Evolutionary conservation across 1,140 invertebrate species (phyloP).

Genomic region (Frieseomelitta varia): DNA sequence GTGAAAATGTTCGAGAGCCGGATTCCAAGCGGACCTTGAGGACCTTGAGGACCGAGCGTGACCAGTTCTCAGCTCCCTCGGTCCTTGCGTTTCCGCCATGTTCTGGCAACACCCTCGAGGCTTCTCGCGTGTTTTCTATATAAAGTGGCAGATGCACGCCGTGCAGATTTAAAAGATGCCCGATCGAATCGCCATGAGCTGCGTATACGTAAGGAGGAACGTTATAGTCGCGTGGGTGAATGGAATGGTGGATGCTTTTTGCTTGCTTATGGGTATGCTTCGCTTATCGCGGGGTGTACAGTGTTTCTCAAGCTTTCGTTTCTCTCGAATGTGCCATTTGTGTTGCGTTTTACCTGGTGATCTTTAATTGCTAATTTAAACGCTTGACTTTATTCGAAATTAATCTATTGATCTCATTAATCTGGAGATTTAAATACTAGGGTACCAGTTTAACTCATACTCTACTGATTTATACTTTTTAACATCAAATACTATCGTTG

Average conservation of each 20-base stretch:
- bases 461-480: no score
- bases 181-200: constrained; percentile 63
- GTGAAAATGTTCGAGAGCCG: constrained; percentile 46
- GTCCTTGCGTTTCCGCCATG: background rate
- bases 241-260: background rate
- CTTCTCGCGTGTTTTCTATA: constrained; percentile 68
- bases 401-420: no score
- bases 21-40: constrained; percentile 31
- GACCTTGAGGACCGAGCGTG: constrained; percentile 49
- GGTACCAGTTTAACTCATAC: no score
- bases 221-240: constrained; percentile 4
- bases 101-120: constrained; percentile 51
- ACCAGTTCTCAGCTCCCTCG: constrained; percentile 47
- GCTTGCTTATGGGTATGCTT: background rate
- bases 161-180: constrained; percentile 44
- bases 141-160: constrained; percentile 66
- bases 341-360: background rate
- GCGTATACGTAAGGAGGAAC: constrained; percentile 63
- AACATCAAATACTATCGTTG: no score
- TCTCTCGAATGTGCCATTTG: background rate
- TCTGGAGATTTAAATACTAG: no score
- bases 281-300: background rate
- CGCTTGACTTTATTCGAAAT: no score
- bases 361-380: no score
- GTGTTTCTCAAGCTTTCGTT: background rate